Percentiles rank a stretch among this genome's conserved stretches.
Conservation (phyloP, 2,113 vertebrate genomes). For the Salvelinus namaycush region DNA sequence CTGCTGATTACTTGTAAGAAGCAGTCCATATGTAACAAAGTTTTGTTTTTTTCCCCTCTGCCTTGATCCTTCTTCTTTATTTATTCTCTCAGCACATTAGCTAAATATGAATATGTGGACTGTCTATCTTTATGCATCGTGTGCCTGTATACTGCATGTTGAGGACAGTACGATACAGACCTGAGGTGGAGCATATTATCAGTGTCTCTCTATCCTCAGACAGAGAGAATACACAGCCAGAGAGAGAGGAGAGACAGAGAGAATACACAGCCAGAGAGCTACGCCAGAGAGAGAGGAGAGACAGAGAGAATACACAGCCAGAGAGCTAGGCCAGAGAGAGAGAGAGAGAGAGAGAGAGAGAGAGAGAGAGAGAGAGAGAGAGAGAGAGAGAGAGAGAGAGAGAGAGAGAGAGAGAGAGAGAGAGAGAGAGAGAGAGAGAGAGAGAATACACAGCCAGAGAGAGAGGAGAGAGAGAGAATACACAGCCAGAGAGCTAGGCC, state of each 20-base stretch:
- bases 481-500: no score
- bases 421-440: no score
- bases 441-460: no score
- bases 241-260: no score
- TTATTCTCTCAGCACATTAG: conserved; percentile 57
- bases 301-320: no score
- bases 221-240: conserved; percentile 48
- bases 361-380: conserved; percentile 34
- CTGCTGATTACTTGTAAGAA: conserved; percentile 99
- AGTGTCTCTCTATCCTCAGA: conserved; percentile 47
- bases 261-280: no score
- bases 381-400: not conserved
- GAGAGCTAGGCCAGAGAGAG: no score
- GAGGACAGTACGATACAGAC: conserved; percentile 24
- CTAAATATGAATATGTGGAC: conserved; percentile 70
- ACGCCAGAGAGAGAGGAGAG: no score
- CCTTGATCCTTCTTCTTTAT: conserved; percentile 45
- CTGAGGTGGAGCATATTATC: conserved; percentile 42
- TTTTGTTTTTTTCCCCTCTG: conserved; percentile 79
- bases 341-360: no score
- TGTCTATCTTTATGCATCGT: not conserved
- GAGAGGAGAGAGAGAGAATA: no score
- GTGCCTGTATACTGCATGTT: conserved; percentile 48
- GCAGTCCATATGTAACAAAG: conserved; percentile 99
- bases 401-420: no score